Percentiles rank a stretch among this genome's conserved stretches.
phyloP scores from a whole-genome alignment of 2,888 invertebrate species.

The Myopa tessellatipennis region DNA sequence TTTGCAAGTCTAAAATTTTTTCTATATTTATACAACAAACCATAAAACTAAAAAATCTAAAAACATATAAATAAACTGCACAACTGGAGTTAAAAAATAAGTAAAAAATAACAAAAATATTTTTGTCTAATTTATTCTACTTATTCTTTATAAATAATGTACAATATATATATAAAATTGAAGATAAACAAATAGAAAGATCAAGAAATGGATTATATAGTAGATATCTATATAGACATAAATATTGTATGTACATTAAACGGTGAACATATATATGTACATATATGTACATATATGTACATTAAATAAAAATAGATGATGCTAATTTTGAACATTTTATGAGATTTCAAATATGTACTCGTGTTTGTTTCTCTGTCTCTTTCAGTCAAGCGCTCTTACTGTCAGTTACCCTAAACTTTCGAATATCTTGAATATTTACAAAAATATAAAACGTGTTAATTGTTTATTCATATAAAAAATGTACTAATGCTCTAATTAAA shows the following conservation, averaged over 20 bases:
- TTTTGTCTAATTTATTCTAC: background rate
- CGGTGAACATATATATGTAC: background rate
- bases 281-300: background rate
- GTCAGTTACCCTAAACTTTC: no score
- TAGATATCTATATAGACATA: background rate
- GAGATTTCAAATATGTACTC: no score
- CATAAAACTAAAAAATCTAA: background rate
- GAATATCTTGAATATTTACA: background rate
- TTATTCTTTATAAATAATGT: background rate
- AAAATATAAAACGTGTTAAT: constrained; percentile 58
- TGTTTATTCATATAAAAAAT: constrained; percentile 55
- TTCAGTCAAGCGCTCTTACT: no score
- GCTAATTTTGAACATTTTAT: no score
- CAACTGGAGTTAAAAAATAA: background rate
- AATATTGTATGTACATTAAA: background rate
- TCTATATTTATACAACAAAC: background rate
- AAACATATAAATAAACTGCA: background rate
- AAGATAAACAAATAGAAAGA: background rate
- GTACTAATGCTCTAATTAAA: constrained; percentile 58
- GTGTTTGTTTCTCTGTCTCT: no score
- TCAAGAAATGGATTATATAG: background rate
- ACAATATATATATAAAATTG: background rate
- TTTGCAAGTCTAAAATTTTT: background rate
- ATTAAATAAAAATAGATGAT: background rate
- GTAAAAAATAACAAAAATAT: background rate